These are phyloP conservation scores for Notiomystis cincta DNA, from an alignment of 2,113 vertebrate genomes.

Conservation along the genomic window DNA sequence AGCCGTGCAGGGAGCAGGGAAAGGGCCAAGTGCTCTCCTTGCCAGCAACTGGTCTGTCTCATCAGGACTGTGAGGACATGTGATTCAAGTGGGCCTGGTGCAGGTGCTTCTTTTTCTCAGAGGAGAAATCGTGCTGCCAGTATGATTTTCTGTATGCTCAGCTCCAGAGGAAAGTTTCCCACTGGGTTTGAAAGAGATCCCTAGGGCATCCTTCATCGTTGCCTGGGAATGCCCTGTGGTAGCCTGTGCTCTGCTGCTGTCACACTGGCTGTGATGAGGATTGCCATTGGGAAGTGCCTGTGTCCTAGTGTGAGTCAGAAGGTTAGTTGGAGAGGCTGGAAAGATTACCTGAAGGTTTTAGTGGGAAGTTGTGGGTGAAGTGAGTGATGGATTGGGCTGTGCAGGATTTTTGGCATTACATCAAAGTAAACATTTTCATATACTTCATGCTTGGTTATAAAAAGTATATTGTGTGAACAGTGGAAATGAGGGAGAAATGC, in stretches of 20 bases:
- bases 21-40: not conserved
- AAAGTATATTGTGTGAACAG: not conserved
- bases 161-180: not conserved
- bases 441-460: not conserved
- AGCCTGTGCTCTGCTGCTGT: not conserved
- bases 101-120: not conserved
- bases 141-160: not conserved
- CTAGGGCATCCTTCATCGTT: not conserved
- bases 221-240: not conserved
- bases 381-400: not conserved
- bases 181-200: not conserved
- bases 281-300: not conserved
- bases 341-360: not conserved
- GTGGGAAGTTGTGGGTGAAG: not conserved
- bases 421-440: not conserved
- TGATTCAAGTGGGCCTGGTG: fast-evolving
- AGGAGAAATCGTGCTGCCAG: not conserved
- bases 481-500: not conserved
- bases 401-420: too few species aligned
- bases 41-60: not conserved
- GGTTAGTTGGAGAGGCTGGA: not conserved
- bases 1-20: not conserved
- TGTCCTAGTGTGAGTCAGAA: not conserved
- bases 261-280: not conserved
- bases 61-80: not conserved